These are phyloP conservation scores for Hipposideros armiger DNA, from an alignment of 2,113 vertebrate species.

Conservation along the genomic window DNA sequence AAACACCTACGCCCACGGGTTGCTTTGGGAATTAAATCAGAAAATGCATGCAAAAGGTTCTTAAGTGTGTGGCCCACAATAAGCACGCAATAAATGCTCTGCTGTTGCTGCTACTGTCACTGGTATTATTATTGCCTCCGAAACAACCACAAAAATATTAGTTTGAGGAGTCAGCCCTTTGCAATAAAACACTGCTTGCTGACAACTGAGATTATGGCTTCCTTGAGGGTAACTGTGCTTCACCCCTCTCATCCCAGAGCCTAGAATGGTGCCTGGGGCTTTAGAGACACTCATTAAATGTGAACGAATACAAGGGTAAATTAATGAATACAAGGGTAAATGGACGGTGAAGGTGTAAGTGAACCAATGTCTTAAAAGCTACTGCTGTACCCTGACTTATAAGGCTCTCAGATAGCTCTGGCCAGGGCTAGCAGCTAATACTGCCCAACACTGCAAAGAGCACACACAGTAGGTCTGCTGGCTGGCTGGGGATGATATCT, in stretches of 20 bases:
- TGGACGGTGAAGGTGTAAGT: not conserved
- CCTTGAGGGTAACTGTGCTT: not conserved
- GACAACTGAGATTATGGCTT: not conserved
- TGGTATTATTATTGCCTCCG: not conserved
- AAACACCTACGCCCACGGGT: not conserved
- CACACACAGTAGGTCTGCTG: not conserved
- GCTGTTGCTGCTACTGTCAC: too few relatives aligned
- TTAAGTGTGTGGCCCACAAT: not conserved
- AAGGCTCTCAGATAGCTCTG: too few relatives aligned
- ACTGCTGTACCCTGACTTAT: fast-evolving
- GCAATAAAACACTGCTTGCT: not conserved
- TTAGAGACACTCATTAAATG: not conserved
- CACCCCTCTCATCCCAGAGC: not conserved
- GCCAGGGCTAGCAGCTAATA: not conserved
- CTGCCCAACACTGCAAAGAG: fast-evolving
- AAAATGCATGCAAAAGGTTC: not conserved
- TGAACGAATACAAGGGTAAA: not conserved
- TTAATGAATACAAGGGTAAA: not conserved
- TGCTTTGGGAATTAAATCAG: not conserved
- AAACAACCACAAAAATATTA: not conserved
- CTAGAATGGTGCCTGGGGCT: not conserved
- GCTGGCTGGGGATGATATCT: fast-evolving
- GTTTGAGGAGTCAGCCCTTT: not conserved
- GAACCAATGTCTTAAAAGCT: not conserved
- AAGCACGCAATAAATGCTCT: not conserved